These are phyloP conservation scores for Latheticus oryzae DNA, from an alignment of 2,888 invertebrate genomes.

Conservation along the genomic window DNA sequence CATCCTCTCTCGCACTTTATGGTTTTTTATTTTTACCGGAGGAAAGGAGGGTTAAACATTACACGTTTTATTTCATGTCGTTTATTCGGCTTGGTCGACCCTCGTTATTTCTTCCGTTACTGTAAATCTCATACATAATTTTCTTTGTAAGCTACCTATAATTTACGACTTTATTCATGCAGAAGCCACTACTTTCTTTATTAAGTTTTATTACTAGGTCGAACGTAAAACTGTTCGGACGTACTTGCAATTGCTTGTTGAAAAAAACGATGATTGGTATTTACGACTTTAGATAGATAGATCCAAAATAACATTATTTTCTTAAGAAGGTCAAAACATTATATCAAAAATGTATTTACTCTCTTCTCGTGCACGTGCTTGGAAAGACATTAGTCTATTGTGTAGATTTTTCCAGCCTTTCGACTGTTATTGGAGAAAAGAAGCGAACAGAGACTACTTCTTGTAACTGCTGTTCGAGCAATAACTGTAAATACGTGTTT, in stretches of 20 bases:
- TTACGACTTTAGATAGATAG: slow-evolving; percentile 13
- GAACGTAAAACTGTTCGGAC: slow-evolving; percentile 38
- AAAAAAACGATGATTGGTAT: slow-evolving; percentile 25
- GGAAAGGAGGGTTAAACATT: slow-evolving; percentile 39
- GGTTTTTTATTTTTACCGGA: slow-evolving; percentile 29
- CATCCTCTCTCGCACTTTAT: slow-evolving; percentile 12
- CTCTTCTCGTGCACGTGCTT: no score
- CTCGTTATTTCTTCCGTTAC: slow-evolving; percentile 37
- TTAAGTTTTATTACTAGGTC: slow-evolving; percentile 39
- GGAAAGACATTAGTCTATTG: no score
- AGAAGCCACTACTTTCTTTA: slow-evolving; percentile 36
- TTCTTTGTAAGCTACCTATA: slow-evolving; percentile 44
- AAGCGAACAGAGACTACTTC: no score
- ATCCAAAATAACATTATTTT: no score
- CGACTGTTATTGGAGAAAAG: no score
- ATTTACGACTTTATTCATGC: slow-evolving; percentile 45
- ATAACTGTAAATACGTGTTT: no score
- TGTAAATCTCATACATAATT: slow-evolving; percentile 46
- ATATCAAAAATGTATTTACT: no score
- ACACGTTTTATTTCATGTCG: slow-evolving; percentile 42
- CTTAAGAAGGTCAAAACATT: no score
- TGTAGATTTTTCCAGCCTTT: no score
- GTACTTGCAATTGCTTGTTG: slow-evolving; percentile 3
- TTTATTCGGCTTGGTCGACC: slow-evolving; percentile 37
- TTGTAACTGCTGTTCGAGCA: no score